Percentiles rank a stretch among this genome's conserved stretches.
phyloP scores from a whole-genome alignment of 2,888 invertebrate species.

The Colostygia pectinataria region DNA sequence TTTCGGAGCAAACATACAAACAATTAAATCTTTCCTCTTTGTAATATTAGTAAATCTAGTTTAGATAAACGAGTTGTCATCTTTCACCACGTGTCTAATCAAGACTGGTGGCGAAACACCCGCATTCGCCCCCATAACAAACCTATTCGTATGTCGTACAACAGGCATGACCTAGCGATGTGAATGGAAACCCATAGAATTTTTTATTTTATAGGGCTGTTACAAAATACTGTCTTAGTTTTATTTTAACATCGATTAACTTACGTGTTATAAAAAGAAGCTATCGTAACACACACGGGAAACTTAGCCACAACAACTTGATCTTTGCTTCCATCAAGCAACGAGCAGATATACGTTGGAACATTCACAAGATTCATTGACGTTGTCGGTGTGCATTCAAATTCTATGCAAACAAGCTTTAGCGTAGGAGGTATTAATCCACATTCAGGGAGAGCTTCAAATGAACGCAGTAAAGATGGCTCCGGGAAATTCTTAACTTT shows the following conservation, averaged over 20 bases:
- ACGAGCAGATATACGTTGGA: slow-evolving; percentile 67
- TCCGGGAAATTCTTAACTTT: slow-evolving; percentile 76
- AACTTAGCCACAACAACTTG: slow-evolving; percentile 76
- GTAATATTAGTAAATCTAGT: no score
- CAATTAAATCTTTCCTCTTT: no score
- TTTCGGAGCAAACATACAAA: no score
- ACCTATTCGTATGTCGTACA: no score
- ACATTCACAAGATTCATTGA: slow-evolving; percentile 69
- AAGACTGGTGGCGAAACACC: no score
- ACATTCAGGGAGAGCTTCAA: slow-evolving; percentile 59
- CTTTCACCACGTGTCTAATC: no score
- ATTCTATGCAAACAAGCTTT: slow-evolving; percentile 59
- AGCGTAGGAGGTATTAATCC: slow-evolving; percentile 59
- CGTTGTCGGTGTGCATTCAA: slow-evolving; percentile 68
- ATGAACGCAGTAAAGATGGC: slow-evolving; percentile 62
- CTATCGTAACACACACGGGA: slow-evolving; percentile 69
- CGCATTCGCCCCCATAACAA: no score
- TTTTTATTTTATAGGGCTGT: no score
- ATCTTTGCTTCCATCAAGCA: slow-evolving; percentile 70
- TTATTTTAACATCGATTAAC: slow-evolving; percentile 28
- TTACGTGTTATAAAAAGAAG: slow-evolving; percentile 77
- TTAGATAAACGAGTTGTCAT: no score
- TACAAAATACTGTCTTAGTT: no score
- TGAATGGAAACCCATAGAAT: no score
- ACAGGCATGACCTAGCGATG: no score